These are phyloP conservation scores for Eidolon dupreanum DNA, from an alignment of 2,797 vertebrate species.

Conservation along the genomic window DNA sequence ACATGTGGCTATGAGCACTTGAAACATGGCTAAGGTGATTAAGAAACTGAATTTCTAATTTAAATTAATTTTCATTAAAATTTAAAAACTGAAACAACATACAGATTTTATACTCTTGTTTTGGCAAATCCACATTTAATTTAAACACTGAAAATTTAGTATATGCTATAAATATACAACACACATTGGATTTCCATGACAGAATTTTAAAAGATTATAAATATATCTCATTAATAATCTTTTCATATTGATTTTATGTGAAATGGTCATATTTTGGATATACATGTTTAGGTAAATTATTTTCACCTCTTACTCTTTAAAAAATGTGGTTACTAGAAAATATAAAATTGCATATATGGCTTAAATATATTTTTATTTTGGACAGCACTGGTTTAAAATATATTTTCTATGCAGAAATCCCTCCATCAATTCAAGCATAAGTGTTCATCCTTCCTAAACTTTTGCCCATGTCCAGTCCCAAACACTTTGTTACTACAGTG, in stretches of 20 bases:
- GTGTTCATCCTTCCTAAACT: not conserved
- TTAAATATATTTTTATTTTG: constrained; percentile 14
- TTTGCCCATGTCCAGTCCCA: not conserved
- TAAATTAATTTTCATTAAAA: not conserved
- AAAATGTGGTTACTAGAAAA: not conserved
- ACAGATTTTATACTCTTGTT: not conserved
- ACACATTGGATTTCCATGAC: not conserved
- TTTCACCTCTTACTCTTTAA: not conserved
- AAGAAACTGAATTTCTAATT: not conserved
- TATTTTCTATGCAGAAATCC: not conserved
- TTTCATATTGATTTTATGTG: not conserved
- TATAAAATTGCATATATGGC: not conserved
- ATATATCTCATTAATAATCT: not conserved
- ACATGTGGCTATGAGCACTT: not conserved
- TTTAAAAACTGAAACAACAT: not conserved
- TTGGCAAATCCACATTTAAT: not conserved
- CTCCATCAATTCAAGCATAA: not conserved
- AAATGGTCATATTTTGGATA: not conserved
- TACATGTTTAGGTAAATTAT: not conserved
- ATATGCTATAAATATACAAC: not conserved
- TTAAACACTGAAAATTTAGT: not conserved
- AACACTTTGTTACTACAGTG: not conserved
- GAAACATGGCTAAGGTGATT: not conserved
- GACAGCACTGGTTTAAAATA: not conserved
- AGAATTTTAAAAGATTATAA: not conserved